Percentiles rank a stretch among this genome's conserved stretches.
These are phyloP conservation scores for Tetropium fuscum DNA, from an alignment of 2,888 invertebrate species.

Conservation along the genomic window DNA sequence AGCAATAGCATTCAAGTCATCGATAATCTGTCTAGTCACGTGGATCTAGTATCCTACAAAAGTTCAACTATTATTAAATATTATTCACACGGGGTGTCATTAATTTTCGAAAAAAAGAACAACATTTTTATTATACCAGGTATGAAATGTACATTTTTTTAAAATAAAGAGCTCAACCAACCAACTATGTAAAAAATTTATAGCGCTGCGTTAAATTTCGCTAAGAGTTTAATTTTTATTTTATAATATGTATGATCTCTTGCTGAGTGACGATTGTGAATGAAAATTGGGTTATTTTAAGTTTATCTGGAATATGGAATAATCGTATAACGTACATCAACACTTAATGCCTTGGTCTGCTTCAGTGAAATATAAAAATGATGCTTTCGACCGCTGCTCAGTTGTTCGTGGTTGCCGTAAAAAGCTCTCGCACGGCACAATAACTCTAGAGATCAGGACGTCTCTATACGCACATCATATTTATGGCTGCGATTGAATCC, in stretches of 20 bases:
- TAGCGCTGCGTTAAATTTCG: background rate
- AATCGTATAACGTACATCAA: slow-evolving; percentile 4
- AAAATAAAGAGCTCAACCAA: too few species aligned
- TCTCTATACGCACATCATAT: slow-evolving; percentile 57
- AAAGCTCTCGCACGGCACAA: slow-evolving; percentile 45
- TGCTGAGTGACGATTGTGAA: slow-evolving; percentile 25
- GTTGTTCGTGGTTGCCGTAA: slow-evolving; percentile 40
- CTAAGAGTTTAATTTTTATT: background rate
- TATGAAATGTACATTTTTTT: too few species aligned
- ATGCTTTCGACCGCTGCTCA: slow-evolving; percentile 41
- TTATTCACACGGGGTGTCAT: too few species aligned
- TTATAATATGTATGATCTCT: background rate
- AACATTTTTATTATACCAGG: slow-evolving; percentile 14
- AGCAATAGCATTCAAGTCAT: too few species aligned
- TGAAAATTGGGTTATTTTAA: slow-evolving; percentile 43
- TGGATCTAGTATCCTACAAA: too few species aligned
- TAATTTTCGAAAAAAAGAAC: background rate
- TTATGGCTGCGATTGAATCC: slow-evolving; percentile 50
- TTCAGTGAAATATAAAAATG: slow-evolving; percentile 45
- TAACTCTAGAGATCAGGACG: slow-evolving; percentile 49
- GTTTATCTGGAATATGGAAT: slow-evolving; percentile 21
- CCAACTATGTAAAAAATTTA: too few species aligned
- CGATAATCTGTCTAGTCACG: too few species aligned
- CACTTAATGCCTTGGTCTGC: slow-evolving; percentile 39
- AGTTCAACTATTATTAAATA: too few species aligned